These are phyloP conservation scores for Nesoenas mayeri DNA, from an alignment of 2,113 vertebrate genomes.

Conservation along the genomic window DNA sequence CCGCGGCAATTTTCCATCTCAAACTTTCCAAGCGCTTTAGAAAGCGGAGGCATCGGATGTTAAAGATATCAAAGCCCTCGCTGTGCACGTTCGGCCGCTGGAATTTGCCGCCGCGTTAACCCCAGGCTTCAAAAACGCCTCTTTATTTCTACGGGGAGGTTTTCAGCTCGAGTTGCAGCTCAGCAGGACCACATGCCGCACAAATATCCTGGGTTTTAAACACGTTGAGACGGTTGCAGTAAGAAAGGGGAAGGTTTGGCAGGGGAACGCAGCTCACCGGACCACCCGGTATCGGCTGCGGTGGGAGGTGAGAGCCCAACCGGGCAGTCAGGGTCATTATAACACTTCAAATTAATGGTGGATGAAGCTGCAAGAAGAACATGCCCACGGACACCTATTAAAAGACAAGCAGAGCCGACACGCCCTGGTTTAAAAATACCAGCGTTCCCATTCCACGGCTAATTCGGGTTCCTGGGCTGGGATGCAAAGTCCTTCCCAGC, in stretches of 20 bases:
- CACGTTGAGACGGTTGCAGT: rapidly evolving
- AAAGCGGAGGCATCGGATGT: neutral
- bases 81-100: rapidly evolving
- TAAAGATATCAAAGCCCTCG: neutral
- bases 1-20: conserved; percentile 36
- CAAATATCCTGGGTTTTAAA: neutral
- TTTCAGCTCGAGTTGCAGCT: neutral
- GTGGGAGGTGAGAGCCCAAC: neutral
- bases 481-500: neutral
- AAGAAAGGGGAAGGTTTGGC: neutral
- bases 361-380: neutral
- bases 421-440: conserved; percentile 17
- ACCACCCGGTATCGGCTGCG: rapidly evolving
- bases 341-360: neutral
- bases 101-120: neutral
- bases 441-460: neutral
- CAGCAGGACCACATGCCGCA: rapidly evolving
- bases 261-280: neutral
- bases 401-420: neutral
- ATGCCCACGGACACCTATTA: conserved; percentile 26
- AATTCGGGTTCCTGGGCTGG: neutral
- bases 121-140: neutral
- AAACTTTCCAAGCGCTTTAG: conserved; percentile 11
- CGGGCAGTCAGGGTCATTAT: rapidly evolving
- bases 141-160: neutral